Conservation (phyloP, 1,140 invertebrate species). For the Caenorhabditis brenneri region DNA sequence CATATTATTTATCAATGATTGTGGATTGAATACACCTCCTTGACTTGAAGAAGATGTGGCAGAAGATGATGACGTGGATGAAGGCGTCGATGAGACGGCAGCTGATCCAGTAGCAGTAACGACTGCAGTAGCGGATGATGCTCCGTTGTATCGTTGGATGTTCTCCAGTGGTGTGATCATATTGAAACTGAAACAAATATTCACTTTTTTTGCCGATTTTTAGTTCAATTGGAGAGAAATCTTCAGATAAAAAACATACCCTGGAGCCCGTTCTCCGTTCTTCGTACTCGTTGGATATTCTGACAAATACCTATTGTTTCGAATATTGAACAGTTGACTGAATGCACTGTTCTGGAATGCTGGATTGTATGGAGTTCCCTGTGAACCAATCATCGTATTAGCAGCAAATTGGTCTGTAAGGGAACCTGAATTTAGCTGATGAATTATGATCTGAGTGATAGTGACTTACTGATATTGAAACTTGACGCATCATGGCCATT, state of each 20-base stretch:
- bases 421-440: not conserved
- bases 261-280: constrained; percentile 39
- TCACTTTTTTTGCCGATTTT: too few relatives aligned
- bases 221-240: not conserved
- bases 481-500: constrained; percentile 35
- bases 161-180: constrained; percentile 70
- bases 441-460: not conserved
- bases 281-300: constrained; percentile 47
- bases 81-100: constrained; percentile 27
- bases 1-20: constrained; percentile 37
- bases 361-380: constrained; percentile 34
- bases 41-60: constrained; percentile 5
- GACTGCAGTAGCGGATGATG: constrained; percentile 51
- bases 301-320: constrained; percentile 38
- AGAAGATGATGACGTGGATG: constrained; percentile 25
- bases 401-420: constrained; percentile 56
- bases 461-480: constrained; percentile 49
- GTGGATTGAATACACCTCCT: constrained; percentile 31
- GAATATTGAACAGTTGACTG: constrained; percentile 50
- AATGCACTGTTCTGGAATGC: constrained; percentile 47
- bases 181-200: constrained; percentile 63
- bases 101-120: constrained; percentile 40
- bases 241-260: not conserved
- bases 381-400: constrained; percentile 50
- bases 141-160: constrained; percentile 68